Conservation (phyloP, 1,140 invertebrate genomes). For the Cyrtorhinus lividipennis region DNA sequence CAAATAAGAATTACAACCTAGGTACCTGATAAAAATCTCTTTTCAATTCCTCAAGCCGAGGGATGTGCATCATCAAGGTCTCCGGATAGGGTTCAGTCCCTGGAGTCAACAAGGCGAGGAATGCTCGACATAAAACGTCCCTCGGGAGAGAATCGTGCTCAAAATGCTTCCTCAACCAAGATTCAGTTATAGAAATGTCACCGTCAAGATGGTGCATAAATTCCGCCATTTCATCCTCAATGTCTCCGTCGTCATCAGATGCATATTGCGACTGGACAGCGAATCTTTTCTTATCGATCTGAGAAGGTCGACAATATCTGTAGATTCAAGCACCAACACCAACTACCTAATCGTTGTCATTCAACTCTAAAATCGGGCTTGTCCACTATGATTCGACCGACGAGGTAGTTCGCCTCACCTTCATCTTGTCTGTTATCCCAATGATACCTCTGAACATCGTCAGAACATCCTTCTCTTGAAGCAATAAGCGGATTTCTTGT, state of each 20-base stretch:
- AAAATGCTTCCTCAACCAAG: neutral
- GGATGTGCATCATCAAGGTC: neutral
- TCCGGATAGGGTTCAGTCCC: neutral
- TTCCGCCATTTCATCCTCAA: neutral
- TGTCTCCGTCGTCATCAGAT: neutral
- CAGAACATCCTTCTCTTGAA: neutral
- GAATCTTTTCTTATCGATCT: neutral
- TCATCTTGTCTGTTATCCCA: neutral
- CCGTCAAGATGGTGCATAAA: neutral
- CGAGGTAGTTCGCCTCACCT: neutral
- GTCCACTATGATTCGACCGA: too few species aligned
- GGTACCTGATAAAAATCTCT: neutral
- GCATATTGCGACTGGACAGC: neutral
- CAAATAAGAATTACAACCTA: too few species aligned
- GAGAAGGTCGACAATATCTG: too few species aligned
- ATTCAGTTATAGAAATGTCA: neutral
- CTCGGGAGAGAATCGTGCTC: neutral
- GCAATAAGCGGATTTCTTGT: neutral
- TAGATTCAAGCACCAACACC: too few species aligned
- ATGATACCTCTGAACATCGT: neutral
- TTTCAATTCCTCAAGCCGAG: neutral
- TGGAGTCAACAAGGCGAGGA: neutral
- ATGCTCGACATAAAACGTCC: neutral
- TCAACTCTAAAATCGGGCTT: too few species aligned
- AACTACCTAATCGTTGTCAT: too few species aligned